A percentile compares a stretch with the other conserved stretches of the same genome.
These are phyloP conservation scores for Pitta sordida DNA, from an alignment of 2,113 vertebrate species.

Conservation along the genomic window DNA sequence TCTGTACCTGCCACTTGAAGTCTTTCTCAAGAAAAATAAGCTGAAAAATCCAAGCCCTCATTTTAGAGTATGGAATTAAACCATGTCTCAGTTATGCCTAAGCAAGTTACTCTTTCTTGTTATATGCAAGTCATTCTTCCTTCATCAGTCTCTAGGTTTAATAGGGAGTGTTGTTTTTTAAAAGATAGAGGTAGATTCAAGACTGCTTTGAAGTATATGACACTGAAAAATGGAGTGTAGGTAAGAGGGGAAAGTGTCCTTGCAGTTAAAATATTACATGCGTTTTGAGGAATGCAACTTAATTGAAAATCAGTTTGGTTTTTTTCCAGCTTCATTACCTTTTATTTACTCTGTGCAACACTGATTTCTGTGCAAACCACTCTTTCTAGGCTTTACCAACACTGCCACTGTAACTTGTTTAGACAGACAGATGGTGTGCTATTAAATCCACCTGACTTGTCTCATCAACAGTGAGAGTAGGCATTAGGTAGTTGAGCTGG, in stretches of 20 bases:
- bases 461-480: neutral
- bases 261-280: neutral
- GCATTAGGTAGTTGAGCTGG: neutral
- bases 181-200: neutral
- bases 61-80: neutral
- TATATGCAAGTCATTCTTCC: neutral
- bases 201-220: neutral
- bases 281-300: neutral
- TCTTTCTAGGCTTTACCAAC: neutral
- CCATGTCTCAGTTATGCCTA: neutral
- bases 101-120: neutral
- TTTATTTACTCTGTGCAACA: neutral
- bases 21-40: neutral
- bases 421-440: constrained; percentile 13
- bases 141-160: neutral
- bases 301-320: neutral
- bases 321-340: neutral
- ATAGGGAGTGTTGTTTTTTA: neutral
- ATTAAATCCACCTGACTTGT: constrained; percentile 9
- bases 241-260: neutral
- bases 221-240: neutral
- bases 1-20: neutral
- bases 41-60: neutral
- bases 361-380: neutral
- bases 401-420: neutral